Evolutionary conservation across 2,797 vertebrate species (phyloP), one percentile per base, ranked within the genome.

Genomic region (Morus bassanus): DNA sequence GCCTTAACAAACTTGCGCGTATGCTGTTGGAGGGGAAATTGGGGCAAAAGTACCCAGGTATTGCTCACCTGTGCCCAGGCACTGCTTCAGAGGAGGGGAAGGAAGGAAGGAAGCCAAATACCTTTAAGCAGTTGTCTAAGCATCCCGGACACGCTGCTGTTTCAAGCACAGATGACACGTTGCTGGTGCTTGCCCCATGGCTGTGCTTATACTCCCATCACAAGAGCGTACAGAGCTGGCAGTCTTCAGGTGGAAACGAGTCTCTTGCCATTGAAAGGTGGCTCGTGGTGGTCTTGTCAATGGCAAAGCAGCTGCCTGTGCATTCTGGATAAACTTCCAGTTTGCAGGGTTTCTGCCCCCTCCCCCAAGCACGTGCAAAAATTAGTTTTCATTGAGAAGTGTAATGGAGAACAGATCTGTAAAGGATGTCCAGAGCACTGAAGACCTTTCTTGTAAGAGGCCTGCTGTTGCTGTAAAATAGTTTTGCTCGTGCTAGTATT

Each of bases 41-140:
- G 85, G 54, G 27, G 7, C 7, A 7, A 8, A 50, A 68, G 37
- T 46, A 57, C 60, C 18, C 18, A 24, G 28, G 12, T 50, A 8
- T 33, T 82, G 82, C 19, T 22, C 3, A 2, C 6, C 17, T 28
- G 39, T 30, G 43, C 39, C 60, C 67, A 24, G 51, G 48, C 24
- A 7, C 25, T 0, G 0, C 21, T 73, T 30, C 24, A 25, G 72
- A 25, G 84, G n/a, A 51, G 48, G 0, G 0, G 17, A 12, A 19
- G 24, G 53, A 12, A 22, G 24, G 53, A 56, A 53, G 45, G 25
- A 13, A 59, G 43, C 18, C 30, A 15, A 7, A 2, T 7, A 5
- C 6, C 24, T 72, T 37, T 3, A 17, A 30, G 35, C 60, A 39
- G 43, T 27, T 60, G 51, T 60, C 4, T 23, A 8, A 41, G 61